Evolutionary conservation across 2,888 invertebrate genomes (phyloP), one percentile per base, ranked within the genome.

Genomic region (Lycophotia porphyrea): DNA sequence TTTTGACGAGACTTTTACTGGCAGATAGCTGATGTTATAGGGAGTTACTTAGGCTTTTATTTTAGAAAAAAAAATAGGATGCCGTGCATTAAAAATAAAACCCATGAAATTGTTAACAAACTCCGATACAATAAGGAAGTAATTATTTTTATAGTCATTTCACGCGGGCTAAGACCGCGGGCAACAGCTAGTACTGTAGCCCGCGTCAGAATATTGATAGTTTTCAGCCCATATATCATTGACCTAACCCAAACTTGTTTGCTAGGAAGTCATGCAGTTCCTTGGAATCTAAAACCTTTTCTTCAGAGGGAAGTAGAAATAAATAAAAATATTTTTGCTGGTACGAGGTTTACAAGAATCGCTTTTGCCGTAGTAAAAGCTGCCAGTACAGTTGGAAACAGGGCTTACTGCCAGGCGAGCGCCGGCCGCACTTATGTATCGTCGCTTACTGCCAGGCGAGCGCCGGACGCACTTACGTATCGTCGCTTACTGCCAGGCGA

Each of bases 371-470:
- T 52, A 42, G 15, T 52, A n/a, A 21, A 72, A 21, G 18, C 24
- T 31, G 36, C 24, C n/a, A 42, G 27, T 60, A 39, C 34, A 34
- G 47, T 39, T 31, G 60, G 42, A 9, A 24, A 24, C 2, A 27
- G 18, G 24, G 24, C 49, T 49, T 27, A 49, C 7, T 49, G 47
- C 49, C 79, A 42, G 34, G 42, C 47, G 79, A 42, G 71, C 44
- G 44, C n/a, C 39, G 39, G 44, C n/a, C 8, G 78, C 18, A 77
- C 52, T n/a, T 55, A 44, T 31, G n/a, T 58, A 68, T 58, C 4
- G 42, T 18, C 34, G 39, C 11, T 76, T 49, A 61, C n/a, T n/a
- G n/a, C n/a, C n/a, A n/a, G n/a, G 42, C 47, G 79, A 42, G 71
- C 44, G 44, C n/a, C 39, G 39, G 44, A 34, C 8, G 78, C 18